Base-by-base conservation (phyloP, 2,888 invertebrate genomes). In the Lasiommata megera region DNA sequence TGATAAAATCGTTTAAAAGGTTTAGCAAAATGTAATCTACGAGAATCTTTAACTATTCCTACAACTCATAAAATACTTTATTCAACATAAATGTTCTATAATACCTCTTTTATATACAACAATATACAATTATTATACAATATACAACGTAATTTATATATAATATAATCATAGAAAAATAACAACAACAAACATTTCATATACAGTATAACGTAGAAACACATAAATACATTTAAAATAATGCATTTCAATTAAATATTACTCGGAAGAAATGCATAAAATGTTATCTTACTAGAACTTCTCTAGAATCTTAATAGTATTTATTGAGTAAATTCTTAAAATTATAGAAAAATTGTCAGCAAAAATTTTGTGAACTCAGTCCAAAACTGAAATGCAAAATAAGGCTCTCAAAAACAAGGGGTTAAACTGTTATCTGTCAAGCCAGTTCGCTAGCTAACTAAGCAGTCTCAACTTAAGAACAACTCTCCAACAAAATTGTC, bases 401-500 rank as follows among this genome's bases (percentile, higher is more conserved):
- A 44, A 23, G 34, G 7, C 41, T 51, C 44, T 14, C 17, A 41
- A 28, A 44, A 44, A 36, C 46, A 36, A 54, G 52, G 34, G 48
- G 46, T 40, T 17, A 28, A 18, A 55, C 36, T 18, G 54, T 44
- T 16, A 37, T 38, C 53, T 17, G 6, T 14, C 34, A 9, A 6
- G 17, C n/a, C 31, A 52, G 41, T 41, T 31, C 44, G 46, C 44
- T 29, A 12, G 44, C n/a, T 34, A 43, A 59, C 55, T 48, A 38
- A 56, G 58, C 53, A 41, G 47, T 56, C 48, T 56, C 41, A 55
- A 58, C 50, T 36, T 46, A 40, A 36, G 47, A 41, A 44, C 37
- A 50, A 58, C 23, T 12, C 31, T 28, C 34, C 38, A 46, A 34
- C 28, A 16, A 34, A 54, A 31, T 52, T 57, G 12, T 29, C 12